Evolutionary conservation across 2,113 vertebrate species (phyloP).

Genomic region (Strigops habroptila): DNA sequence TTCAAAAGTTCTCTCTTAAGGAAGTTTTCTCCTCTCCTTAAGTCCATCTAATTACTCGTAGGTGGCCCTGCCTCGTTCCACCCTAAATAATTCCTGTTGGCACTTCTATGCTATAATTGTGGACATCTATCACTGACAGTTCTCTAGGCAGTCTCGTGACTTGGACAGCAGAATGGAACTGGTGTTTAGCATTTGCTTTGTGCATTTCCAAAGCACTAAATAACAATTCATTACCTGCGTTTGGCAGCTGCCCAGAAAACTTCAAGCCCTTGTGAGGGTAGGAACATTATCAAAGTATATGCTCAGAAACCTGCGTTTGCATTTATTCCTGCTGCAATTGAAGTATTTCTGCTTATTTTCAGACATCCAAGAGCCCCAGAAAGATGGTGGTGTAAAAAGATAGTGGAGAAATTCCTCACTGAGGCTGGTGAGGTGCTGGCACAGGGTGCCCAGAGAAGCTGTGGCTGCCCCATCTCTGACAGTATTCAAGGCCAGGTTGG

Average conservation of each 20-base stretch:
- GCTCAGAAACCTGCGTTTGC: neutral
- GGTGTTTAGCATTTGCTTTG: neutral
- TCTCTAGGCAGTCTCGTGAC: neutral
- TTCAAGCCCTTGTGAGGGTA: neutral
- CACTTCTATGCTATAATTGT: neutral
- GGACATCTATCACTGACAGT: neutral
- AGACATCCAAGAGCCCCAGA: neutral
- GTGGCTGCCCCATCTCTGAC: neutral
- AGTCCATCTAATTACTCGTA: neutral
- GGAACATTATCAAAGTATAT: neutral
- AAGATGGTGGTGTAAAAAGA: neutral
- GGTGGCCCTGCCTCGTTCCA: neutral
- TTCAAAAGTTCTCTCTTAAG: neutral
- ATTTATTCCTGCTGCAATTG: neutral
- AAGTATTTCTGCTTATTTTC: neutral
- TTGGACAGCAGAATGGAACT: neutral
- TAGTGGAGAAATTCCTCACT: neutral
- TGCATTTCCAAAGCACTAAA: neutral
- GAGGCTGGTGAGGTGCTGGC: neutral
- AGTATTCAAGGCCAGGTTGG: neutral
- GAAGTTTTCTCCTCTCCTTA: neutral
- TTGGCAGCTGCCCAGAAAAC: neutral
- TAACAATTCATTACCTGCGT: constrained; percentile 7
- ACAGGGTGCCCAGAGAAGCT: neutral
- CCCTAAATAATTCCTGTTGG: constrained; percentile 33